Base-by-base conservation (phyloP, 2,888 invertebrate genomes). In the Oligia latruncula region DNA sequence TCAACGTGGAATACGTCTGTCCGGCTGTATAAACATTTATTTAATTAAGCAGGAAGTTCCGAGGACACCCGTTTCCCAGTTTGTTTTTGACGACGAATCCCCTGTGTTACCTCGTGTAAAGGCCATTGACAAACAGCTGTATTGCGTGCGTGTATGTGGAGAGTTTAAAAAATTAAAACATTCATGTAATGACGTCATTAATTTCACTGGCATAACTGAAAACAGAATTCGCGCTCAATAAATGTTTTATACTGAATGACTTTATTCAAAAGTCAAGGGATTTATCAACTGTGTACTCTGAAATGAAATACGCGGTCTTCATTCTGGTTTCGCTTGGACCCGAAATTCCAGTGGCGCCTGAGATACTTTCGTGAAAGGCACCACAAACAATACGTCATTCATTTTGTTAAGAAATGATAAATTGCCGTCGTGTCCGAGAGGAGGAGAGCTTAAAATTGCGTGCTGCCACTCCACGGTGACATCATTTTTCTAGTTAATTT, bases 31-130 rank as follows among this genome's bases (percentile, higher is more conserved):
- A 94, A 93, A 93, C 92, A 93, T 89, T 86, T 91, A 92, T 93
- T 94, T 94, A 94, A 95, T 95, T 95, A 94, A 93, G 91, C 90
- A 92, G 93, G 92, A 93, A 94, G 92, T 93, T 92, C 87, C 92
- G 90, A 93, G 93, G 93, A 91, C 93, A 90, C 89, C 80, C 88
- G 89, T 87, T 87, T 86, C 90, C 82, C 87, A 83, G 92, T 93
- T 93, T 92, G 92, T 94, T 93, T 91, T 92, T 90, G 90, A 90
- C 92, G 88, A 89, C 82, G 87, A 91, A 90, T 93, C 93, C 94
- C 92, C 84, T 90, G 92, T 91, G 93, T 90, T 92, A 75, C 78
- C 55, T 52, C 77, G 55, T 84, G 83, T 87, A 74, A 89, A 88
- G 86, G 87, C 85, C 88, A 85, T 85, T 92, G 92, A 92, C 91